Percentiles rank a stretch among this genome's conserved stretches.
These are phyloP conservation scores for Gobius niger DNA, from an alignment of 2,113 vertebrate genomes.

Conservation along the genomic window DNA sequence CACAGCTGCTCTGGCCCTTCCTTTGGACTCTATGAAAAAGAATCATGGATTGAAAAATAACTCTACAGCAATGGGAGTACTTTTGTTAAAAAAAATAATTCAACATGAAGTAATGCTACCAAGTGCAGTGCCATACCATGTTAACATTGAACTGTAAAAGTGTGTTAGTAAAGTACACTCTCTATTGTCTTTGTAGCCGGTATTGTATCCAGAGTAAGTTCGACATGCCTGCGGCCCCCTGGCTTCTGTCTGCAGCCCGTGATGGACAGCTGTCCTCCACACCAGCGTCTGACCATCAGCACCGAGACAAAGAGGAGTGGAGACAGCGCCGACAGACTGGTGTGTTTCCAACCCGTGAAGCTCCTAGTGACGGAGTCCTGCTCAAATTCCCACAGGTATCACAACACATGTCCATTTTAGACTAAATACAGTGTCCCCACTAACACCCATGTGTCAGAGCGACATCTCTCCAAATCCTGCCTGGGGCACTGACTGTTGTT, in stretches of 20 bases:
- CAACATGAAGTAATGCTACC: neutral
- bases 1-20: conserved; percentile 21
- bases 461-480: too few species aligned
- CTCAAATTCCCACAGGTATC: conserved; percentile 85
- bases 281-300: conserved; percentile 18
- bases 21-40: too few species aligned
- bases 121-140: neutral
- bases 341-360: conserved; percentile 26
- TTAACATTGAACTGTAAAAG: neutral
- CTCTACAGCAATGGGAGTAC: neutral
- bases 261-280: conserved; percentile 57
- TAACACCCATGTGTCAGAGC: neutral
- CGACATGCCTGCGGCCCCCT: conserved; percentile 72
- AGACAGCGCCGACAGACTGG: conserved; percentile 55
- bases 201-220: conserved; percentile 78
- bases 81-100: neutral
- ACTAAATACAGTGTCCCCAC: neutral
- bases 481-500: too few species aligned
- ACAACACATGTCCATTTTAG: neutral
- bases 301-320: conserved; percentile 42
- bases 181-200: conserved; percentile 74
- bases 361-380: conserved; percentile 67
- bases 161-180: neutral
- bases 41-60: too few species aligned
- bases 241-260: conserved; percentile 73